Base-by-base conservation (phyloP, 2,113 vertebrate species). In the Aphyosemion australe region DNA sequence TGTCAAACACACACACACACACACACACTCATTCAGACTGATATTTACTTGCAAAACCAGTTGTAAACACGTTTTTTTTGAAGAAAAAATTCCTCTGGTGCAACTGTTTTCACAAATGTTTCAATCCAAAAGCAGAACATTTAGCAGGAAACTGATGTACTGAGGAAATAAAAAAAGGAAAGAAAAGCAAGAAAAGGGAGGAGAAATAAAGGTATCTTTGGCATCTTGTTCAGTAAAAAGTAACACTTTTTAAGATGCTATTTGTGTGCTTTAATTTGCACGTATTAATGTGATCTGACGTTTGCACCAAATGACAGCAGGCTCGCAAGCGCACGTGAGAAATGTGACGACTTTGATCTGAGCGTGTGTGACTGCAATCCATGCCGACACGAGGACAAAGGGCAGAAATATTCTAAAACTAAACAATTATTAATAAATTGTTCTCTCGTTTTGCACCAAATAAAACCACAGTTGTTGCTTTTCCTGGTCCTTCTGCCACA, bases 61-160 rank as follows among this genome's bases (percentile, higher is more conserved):
- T 61, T 43, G 78, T 72, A 75, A 86, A 85, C 76, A 74, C 75
- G 78, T 85, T 79, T 75, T 64, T 47, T 70, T 21, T 53, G 57
- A 65, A 80, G 41, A 42, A 12, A 42, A 42, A 43, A 0, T 54
- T 61, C 8, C 19, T 79, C 77, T 54, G 12, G 69, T 47, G 76
- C 79, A 79, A 76, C 74, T 66, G 54, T 77, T 76, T 78, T 76
- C 69, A 61, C 74, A 57, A 68, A 62, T 58, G 67, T 78, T 85
- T 66, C 72, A 67, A 74, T 73, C 67, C 51, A 43, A 61, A 56
- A 14, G 8, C 51, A 12, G 41, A 42, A 42, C 41, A 42, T 42
- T 9, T 42, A 11, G 12, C 12, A 26, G 26, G 26, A 26, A 26
- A 26, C 26, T 2, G 26, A 26, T 5, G 26, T 26, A 26, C 8